Evolutionary conservation across 2,797 vertebrate genomes (phyloP), one percentile per base, ranked within the genome.

Genomic region (Ispidina picta): DNA sequence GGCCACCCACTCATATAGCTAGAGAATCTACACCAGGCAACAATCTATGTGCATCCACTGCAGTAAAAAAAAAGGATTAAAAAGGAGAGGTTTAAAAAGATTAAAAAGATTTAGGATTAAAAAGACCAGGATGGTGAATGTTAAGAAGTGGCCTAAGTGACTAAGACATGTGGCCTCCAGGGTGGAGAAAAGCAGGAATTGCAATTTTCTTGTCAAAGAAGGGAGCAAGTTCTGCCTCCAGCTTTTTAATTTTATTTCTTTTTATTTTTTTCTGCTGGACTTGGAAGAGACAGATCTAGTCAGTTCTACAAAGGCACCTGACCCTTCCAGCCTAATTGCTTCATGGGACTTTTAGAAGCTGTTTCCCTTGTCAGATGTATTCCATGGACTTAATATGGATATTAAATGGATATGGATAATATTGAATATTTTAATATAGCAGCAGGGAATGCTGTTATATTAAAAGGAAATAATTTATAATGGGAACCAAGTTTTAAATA

Each of bases 21-120:
- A 13, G 19, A 41, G 55, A 20, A 73, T 10, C 12, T 10, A 9
- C 64, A 72, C 28, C 56, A 41, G 19, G 28, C 65, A 31, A 22
- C 12, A 13, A 5, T 6, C 29, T 60, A 7, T 0, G 2, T 4
- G 20, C 6, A 18, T 8, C 9, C 33, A 3, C 15, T 18, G 44
- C 4, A 64, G 16, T 7, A 14, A 37, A 37, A 14, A 37, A 26
- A 3, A 5, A 59, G 39, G 39, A 48, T 44, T 6, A 17, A 15
- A 33, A 43, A 23, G n/a, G 52, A 73, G 31, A 59, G 35, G 25
- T 28, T 37, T 37, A 37, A 37, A 37, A 37, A 37, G 37, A 37
- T 37, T 37, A 14, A 37, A 3, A 26, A 3, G 5, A 59, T 37
- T 37, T 37, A 37, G 49, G 39, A 48, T 44, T 6, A 17, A 15